Base-by-base conservation (phyloP, 2,888 invertebrate species). In the Apomyelois bistriatella region DNA sequence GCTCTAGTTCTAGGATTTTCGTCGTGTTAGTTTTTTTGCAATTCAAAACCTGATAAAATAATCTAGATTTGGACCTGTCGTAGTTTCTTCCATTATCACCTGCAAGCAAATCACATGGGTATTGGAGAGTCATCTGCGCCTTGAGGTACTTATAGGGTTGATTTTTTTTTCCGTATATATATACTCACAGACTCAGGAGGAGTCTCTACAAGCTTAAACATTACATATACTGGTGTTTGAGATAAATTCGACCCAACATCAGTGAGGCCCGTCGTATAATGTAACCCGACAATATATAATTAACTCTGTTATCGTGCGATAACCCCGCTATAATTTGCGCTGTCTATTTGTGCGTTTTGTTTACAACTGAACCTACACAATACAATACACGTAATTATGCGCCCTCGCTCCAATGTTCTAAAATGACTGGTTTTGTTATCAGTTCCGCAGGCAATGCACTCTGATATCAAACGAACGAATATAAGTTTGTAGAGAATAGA, bases 291-390 rank as follows among this genome's bases (percentile, higher is more conserved):
- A 22, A 49, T 32, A 28, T 22, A 40, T 50, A 41, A 50, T 62
- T 58, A 58, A 54, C 54, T 55, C 43, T 48, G 49, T 49, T 64
- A 62, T 64, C 65, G 63, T 61, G 58, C 62, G 56, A 56, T 63
- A 58, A 58, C 64, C 63, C 52, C 54, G 10, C 53, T 59, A 59
- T 62, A 59, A 62, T n/a, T 60, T 58, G 53, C 54, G 50, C 37
- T 61, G 60, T 60, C 59, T 43, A 52, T 53, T 59, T 58, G 47
- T 52, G 48, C 41, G 53, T 52, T 35, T 46, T 53, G 17, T 46
- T 50, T 50, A 50, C 49, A 53, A 13, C 12, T 30, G 28, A 53
- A 17, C 9, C 16, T 5, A 16, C 32, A 38, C 8, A 10, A 10
- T 12, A 15, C 49, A 49, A 38, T 38, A 43, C 32, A n/a, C 38